Evolutionary conservation across 2,113 vertebrate species (phyloP).

Genomic region (human): GRCh38 chr5:93957001-93957500

Average conservation of each 20-base stretch:
- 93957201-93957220: background rate
- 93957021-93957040: slow-evolving; percentile 13
- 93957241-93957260: background rate
- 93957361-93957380: slow-evolving; percentile 1
- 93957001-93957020: background rate
- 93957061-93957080: background rate
- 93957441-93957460: slow-evolving; percentile 10
- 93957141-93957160: background rate
- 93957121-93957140: background rate
- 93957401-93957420: background rate
- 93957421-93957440: background rate
- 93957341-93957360: slow-evolving; percentile 45
- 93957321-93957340: slow-evolving; percentile 14
- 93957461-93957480: slow-evolving; percentile 1
- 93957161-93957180: background rate
- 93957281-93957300: slow-evolving; percentile 26
- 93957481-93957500: slow-evolving; percentile 1
- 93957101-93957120: background rate
- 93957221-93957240: background rate
- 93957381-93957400: background rate
- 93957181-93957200: background rate
- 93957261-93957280: background rate
- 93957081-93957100: background rate
- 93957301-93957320: background rate
- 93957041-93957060: background rate